phyloP scores from a whole-genome alignment of 2,113 vertebrate genomes.

The Ramphastos sulfuratus region DNA sequence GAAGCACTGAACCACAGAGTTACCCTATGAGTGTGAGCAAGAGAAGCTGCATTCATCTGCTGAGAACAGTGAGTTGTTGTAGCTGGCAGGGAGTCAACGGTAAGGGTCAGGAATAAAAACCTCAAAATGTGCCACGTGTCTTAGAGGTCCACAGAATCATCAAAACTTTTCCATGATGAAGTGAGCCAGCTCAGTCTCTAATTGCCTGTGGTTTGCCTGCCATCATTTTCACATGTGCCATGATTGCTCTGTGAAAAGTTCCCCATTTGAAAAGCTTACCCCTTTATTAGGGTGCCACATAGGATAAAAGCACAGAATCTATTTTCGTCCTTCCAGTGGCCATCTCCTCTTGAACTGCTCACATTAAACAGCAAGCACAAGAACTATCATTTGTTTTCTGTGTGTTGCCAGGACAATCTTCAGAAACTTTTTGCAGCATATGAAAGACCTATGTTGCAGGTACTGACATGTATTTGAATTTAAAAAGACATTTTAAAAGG shows the following conservation, averaged over 20 bases:
- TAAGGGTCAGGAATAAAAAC: constrained; percentile 20
- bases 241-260: not conserved
- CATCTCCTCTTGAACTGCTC: not conserved
- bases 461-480: not conserved
- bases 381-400: not conserved
- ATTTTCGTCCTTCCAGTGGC: not conserved
- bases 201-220: constrained; percentile 20
- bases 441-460: not conserved
- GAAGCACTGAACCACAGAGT: not conserved
- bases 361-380: not conserved
- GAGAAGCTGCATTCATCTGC: not conserved
- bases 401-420: not conserved
- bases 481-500: not conserved
- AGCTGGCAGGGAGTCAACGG: not conserved
- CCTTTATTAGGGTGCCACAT: not conserved
- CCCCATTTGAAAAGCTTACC: constrained; percentile 20
- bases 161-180: not conserved
- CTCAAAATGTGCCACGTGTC: not conserved
- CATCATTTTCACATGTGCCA: constrained; percentile 1
- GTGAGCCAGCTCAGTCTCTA: not conserved
- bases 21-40: not conserved
- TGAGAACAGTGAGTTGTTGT: not conserved
- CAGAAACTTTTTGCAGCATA: not conserved
- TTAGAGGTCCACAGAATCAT: constrained; percentile 35
- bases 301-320: not conserved